phyloP scores from a whole-genome alignment of 2,888 invertebrate genomes.

The Norana najaformis region DNA sequence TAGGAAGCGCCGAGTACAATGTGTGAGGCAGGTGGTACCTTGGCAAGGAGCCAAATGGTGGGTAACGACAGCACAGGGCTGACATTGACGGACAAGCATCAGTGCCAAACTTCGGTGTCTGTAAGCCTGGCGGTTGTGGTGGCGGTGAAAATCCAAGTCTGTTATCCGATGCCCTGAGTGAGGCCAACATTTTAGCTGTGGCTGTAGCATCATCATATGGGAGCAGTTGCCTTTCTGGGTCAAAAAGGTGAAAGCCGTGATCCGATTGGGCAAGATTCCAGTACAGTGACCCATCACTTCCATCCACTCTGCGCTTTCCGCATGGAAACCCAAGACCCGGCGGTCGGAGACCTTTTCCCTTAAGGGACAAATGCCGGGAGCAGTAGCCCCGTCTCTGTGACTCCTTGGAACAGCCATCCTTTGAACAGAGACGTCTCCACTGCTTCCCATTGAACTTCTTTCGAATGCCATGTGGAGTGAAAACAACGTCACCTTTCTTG shows the following conservation, averaged over 20 bases:
- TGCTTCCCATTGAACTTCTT: constrained; percentile 99
- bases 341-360: constrained; percentile 68
- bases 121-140: not conserved
- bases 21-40: not conserved
- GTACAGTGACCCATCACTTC: not conserved
- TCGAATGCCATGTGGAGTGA: constrained; percentile 85
- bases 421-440: constrained; percentile 94
- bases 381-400: constrained; percentile 95
- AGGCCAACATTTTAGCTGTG: constrained; percentile 25
- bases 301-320: constrained; percentile 23
- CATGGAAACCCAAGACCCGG: constrained; percentile 14
- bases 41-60: constrained; percentile 3
- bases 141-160: constrained; percentile 20
- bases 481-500: constrained; percentile 90
- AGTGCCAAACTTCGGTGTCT: not conserved
- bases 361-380: constrained; percentile 90
- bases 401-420: constrained; percentile 77
- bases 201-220: constrained; percentile 5
- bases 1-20: not conserved
- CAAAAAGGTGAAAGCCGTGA: constrained; percentile 29
- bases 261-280: constrained; percentile 30
- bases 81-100: not conserved
- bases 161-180: not conserved
- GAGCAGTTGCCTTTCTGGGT: constrained; percentile 6
- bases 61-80: constrained; percentile 2